These are phyloP conservation scores for Clostera curtula DNA, from an alignment of 2,888 invertebrate species.

Conservation along the genomic window DNA sequence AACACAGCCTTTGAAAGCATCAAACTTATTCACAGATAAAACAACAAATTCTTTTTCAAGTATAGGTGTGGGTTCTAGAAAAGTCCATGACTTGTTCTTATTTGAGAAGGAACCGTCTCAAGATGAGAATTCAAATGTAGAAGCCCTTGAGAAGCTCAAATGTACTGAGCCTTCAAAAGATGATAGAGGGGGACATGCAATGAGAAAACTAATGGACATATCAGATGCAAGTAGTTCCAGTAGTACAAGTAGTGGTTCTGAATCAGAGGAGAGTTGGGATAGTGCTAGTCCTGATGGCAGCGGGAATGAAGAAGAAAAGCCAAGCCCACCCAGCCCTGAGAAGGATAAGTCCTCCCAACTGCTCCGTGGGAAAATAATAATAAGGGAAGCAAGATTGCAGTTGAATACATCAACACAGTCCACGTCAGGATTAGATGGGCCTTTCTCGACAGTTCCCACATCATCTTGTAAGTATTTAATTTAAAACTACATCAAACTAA, in stretches of 20 bases:
- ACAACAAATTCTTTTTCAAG: conserved; percentile 57
- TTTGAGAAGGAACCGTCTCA: conserved; percentile 58
- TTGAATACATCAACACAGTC: conserved; percentile 64
- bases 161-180: conserved; percentile 47
- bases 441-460: conserved; percentile 73
- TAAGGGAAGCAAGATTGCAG: conserved; percentile 80
- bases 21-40: conserved; percentile 63
- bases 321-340: conserved; percentile 58
- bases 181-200: conserved; percentile 60
- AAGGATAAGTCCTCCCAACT: conserved; percentile 68
- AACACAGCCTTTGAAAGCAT: conserved; percentile 40
- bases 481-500: no score
- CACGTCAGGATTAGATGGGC: conserved; percentile 76
- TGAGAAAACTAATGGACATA: conserved; percentile 66
- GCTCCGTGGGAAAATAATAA: conserved; percentile 79
- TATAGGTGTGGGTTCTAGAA: conserved; percentile 40
- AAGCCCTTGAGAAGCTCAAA: conserved; percentile 47
- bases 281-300: conserved; percentile 54
- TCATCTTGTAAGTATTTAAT: conserved; percentile 50
- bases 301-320: conserved; percentile 55
- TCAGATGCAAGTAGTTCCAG: conserved; percentile 67
- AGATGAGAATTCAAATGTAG: conserved; percentile 60
- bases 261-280: conserved; percentile 64
- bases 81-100: conserved; percentile 54
- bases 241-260: conserved; percentile 61